Evolutionary conservation across 2,797 vertebrate species (phyloP), one percentile per base, ranked within the genome.

Genomic region (Tokudaia muenninki): DNA sequence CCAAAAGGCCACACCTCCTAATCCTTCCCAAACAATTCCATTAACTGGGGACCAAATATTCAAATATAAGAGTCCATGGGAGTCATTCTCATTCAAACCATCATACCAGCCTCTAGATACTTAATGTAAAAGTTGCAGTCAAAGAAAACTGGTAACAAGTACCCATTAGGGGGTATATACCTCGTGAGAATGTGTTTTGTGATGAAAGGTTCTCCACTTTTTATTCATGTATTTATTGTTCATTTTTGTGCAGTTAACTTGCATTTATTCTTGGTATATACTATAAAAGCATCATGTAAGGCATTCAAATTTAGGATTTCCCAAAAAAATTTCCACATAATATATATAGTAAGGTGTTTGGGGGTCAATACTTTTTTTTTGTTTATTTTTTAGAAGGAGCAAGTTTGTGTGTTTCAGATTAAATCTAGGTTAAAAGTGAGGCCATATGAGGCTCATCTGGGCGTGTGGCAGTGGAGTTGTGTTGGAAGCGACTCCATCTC

Each of bases 71-170:
- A 80, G 19, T 11, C 19, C 22, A 21, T 13, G 21, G 52, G 52
- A 6, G 6, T 34, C 34, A 59, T 41, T 41, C n/a, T 59, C 79
- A 81, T 59, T 57, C 34, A 37, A 26, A 61, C 55, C n/a, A 29
- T 22, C n/a, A 61, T 55, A 82, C n/a, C n/a, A 59, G 34, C 79
- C n/a, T 81, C 79, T 81, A 81, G 34, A 37, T 34, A 61, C 44
- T 92, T 87, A 77, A 78, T 92, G 6, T 90, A 91, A 72, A 37
- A 83, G 16, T 90, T 90, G 12, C 47, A 87, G 16, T 91, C 17
- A 87, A 91, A 94, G 57, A 90, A 67, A 94, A 92, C 74, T 3
- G 34, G 52, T 74, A 83, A 93, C 78, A 83, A 92, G 47, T 82
- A 67, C n/a, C 77, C 14, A 79, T 57, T 94, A 67, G 61, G 26